phyloP scores from a whole-genome alignment of 2,113 vertebrate species.

The Vulpes ferrilata region DNA sequence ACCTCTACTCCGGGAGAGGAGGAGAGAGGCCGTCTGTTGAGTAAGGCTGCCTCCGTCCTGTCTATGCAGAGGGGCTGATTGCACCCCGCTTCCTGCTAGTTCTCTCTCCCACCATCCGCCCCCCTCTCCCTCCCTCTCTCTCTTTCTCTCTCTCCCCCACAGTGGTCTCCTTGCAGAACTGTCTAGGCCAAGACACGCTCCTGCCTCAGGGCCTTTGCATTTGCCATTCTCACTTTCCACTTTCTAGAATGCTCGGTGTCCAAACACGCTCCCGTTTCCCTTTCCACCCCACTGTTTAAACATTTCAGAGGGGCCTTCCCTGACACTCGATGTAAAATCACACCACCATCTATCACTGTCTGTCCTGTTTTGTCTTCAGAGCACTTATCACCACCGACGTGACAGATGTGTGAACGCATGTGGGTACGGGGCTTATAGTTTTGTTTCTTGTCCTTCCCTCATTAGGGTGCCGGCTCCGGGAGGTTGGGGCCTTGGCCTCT shows the following conservation, averaged over 20 bases:
- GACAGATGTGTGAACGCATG: neutral
- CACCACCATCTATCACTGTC: neutral
- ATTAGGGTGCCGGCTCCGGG: neutral
- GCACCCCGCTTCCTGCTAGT: rapidly evolving
- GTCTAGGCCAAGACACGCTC: neutral
- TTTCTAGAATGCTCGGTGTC: neutral
- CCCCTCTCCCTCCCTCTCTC: neutral
- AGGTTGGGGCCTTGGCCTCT: neutral
- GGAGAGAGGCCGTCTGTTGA: neutral
- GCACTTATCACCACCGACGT: neutral
- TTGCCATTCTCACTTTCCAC: neutral
- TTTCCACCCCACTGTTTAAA: neutral
- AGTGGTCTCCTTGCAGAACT: neutral
- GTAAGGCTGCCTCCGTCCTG: neutral
- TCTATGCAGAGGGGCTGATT: neutral
- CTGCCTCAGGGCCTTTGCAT: neutral
- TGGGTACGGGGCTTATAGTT: neutral
- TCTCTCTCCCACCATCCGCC: neutral
- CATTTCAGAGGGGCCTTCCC: neutral
- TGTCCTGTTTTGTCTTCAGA: neutral
- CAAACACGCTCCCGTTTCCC: neutral
- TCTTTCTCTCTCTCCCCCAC: neutral
- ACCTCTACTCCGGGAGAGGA: neutral
- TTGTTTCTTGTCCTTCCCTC: neutral
- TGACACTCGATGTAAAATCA: neutral